Base-by-base conservation (phyloP, 64 coral and sea anemone species). In the Montipora sp. region DNA sequence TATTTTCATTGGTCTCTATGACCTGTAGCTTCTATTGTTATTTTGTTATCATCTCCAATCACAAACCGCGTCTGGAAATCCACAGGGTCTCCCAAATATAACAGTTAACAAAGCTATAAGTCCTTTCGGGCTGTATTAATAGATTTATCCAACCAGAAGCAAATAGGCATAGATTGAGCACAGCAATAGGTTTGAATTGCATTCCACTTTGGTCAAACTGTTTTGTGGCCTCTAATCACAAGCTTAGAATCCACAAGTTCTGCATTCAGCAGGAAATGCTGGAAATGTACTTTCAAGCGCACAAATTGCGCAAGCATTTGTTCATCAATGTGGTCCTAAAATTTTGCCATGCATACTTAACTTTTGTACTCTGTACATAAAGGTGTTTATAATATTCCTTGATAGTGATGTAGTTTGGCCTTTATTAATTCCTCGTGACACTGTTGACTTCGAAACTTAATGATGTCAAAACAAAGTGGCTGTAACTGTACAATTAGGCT, bases 371-470 rank as follows among this genome's bases (percentile, higher is more conserved):
- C 73, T 75, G 21, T 80, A 58, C 49, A 53, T 21, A 24, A 80
- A 80, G 78, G 51, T 80, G 51, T 80, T 50, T 55, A 80, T 80
- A 80, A 21, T 59, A 80, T 80, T 80, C 27, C 27, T 80, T 80
- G n/a, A 80, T 58, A 80, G 7, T 12, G 21, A 7, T 8, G 36
- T 58, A 27, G 78, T 59, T 80, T 58, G 20, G 58, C 24, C 0
- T 80, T 58, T 58, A 80, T 58, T n/a, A 20, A 51, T 0, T 19
- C n/a, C 49, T 19, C 5, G 75, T 77, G 16, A 47, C 10, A 13
- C 12, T 12, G 9, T 77, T 77, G 36, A 5, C 45, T 47, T 45
- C 75, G 22, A 77, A 8, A 36, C 27, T 36, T 36, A 48, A 13
- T 77, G 15, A 77, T 75, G 36, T 36, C 11, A 22, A 75, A 12